These are phyloP conservation scores for Popillia japonica DNA, from an alignment of 1,140 invertebrate species.

Conservation along the genomic window DNA sequence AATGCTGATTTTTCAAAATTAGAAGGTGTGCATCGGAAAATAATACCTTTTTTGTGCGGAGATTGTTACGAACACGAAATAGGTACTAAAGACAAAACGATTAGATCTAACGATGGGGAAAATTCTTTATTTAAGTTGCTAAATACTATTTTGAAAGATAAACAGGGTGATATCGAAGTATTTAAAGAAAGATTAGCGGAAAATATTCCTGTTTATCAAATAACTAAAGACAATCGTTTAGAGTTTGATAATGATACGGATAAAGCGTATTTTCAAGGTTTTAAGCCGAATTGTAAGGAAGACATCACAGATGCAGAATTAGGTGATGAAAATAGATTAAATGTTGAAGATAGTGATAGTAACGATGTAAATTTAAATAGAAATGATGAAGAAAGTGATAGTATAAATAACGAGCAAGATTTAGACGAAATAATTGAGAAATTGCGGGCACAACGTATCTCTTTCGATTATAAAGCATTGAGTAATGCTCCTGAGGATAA, in stretches of 20 bases:
- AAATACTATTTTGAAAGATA: slow-evolving; percentile 14
- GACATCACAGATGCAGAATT: background rate
- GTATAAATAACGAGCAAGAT: background rate
- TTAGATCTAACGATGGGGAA: background rate
- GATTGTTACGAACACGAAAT: background rate
- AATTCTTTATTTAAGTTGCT: background rate
- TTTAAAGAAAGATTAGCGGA: background rate
- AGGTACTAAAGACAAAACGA: background rate
- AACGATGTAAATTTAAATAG: background rate
- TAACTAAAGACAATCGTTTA: background rate
- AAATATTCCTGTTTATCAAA: background rate
- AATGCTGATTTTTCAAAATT: slow-evolving; percentile 14
- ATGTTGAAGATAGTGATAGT: background rate
- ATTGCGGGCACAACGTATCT: no score
- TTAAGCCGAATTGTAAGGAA: background rate
- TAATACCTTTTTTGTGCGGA: slow-evolving; percentile 16
- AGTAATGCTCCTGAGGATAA: no score
- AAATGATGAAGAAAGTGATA: background rate
- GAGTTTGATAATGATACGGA: background rate
- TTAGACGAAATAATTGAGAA: background rate
- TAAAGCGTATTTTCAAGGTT: background rate
- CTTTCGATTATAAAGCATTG: no score
- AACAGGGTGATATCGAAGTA: background rate
- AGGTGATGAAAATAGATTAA: background rate
- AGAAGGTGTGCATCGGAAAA: background rate